A percentile compares a stretch with the other conserved stretches of the same genome.
These are phyloP conservation scores for Bathybates hornii DNA, from an alignment of 2,113 vertebrate species.

Conservation along the genomic window DNA sequence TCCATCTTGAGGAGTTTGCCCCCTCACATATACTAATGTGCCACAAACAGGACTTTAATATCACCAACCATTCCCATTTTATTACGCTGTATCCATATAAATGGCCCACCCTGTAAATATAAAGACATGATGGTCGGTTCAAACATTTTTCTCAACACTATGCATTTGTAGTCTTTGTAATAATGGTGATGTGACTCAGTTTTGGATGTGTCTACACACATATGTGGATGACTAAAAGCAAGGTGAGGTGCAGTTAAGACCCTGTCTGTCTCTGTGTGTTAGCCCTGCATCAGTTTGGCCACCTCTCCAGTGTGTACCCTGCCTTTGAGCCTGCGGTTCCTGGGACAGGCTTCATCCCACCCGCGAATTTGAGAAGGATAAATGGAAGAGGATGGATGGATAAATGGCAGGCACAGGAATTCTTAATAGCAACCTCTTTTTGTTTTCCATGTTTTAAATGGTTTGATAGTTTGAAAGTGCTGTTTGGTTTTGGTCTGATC, in stretches of 20 bases:
- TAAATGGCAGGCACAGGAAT: background rate
- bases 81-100: no score
- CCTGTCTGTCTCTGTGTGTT: background rate
- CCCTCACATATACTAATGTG: no score
- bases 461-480: background rate
- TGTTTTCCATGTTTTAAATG: background rate
- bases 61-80: no score
- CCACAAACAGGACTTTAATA: no score
- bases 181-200: background rate
- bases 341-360: background rate
- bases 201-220: background rate
- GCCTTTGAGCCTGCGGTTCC: background rate
- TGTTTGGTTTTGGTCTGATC: background rate
- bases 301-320: background rate
- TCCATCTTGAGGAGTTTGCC: no score
- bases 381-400: background rate
- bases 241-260: background rate
- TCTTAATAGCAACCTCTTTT: background rate
- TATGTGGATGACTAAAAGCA: background rate
- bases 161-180: background rate
- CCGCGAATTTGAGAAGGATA: background rate
- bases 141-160: background rate
- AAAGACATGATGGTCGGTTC: background rate
- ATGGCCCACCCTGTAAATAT: background rate
- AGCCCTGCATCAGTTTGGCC: background rate